These are phyloP conservation scores for Agrotis clavis DNA, from an alignment of 2,888 invertebrate species.

Conservation along the genomic window DNA sequence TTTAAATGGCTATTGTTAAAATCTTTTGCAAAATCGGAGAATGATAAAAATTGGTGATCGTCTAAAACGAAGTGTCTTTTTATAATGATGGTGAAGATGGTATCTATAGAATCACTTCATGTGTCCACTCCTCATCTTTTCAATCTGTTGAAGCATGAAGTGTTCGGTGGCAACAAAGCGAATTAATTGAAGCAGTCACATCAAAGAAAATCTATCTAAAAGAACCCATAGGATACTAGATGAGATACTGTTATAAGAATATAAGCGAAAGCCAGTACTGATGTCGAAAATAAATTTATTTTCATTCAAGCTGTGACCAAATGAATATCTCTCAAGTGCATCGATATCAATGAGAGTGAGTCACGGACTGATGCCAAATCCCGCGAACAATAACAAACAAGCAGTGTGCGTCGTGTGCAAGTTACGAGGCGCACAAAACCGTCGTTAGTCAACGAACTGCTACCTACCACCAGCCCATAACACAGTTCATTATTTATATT, in stretches of 20 bases:
- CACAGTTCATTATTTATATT: slow-evolving; percentile 91
- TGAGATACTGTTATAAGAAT: not conserved
- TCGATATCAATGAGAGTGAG: slow-evolving; percentile 62
- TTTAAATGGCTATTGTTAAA: not conserved
- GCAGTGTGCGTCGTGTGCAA: slow-evolving; percentile 66
- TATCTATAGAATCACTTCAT: not conserved
- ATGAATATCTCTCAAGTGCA: slow-evolving; percentile 50
- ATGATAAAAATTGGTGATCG: not conserved
- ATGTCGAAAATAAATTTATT: slow-evolving; percentile 39
- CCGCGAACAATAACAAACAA: slow-evolving; percentile 67
- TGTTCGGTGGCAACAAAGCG: not conserved
- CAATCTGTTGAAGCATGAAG: not conserved
- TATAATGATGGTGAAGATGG: not conserved
- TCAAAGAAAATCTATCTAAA: not conserved
- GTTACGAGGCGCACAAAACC: slow-evolving; percentile 84
- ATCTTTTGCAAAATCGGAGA: not conserved
- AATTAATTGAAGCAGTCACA: not conserved
- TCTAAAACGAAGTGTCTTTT: not conserved
- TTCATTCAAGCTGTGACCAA: slow-evolving; percentile 50
- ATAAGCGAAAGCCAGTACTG: not conserved
- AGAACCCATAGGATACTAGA: not conserved
- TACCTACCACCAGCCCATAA: slow-evolving; percentile 87
- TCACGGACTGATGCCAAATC: slow-evolving; percentile 65
- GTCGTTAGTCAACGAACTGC: slow-evolving; percentile 87
- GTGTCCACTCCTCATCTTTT: not conserved